Conservation (phyloP, 2,113 vertebrate genomes). For the Cranoglanis bouderius region DNA sequence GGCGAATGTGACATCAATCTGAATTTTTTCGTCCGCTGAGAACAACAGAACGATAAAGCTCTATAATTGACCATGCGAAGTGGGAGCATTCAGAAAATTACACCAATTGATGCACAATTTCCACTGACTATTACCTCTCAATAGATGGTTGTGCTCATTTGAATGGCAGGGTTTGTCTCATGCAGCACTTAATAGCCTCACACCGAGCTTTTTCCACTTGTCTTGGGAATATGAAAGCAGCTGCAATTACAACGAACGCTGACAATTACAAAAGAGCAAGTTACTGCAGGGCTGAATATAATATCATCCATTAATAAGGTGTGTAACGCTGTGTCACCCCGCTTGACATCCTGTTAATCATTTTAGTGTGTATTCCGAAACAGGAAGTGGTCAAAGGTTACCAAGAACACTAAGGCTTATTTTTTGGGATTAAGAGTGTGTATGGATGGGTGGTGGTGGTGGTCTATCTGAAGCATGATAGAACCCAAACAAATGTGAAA, state of each 20-base stretch:
- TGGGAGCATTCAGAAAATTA: constrained; percentile 35
- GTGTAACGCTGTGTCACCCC: not conserved
- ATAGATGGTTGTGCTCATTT: not conserved
- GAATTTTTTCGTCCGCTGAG: not conserved
- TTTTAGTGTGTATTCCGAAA: not conserved
- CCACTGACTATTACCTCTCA: constrained; percentile 10
- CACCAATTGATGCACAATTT: constrained; percentile 29
- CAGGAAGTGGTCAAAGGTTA: not conserved
- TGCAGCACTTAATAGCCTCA: not conserved
- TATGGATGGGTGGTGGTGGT: not conserved
- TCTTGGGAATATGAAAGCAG: constrained; percentile 13
- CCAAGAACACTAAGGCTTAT: not conserved
- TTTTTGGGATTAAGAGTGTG: not conserved
- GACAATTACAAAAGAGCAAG: not conserved
- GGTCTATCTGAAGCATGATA: not conserved
- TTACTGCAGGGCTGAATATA: not conserved
- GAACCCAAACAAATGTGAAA: constrained; percentile 41
- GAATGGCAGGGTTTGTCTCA: constrained; percentile 19
- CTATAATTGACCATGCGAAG: constrained; percentile 12
- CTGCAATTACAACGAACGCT: not conserved
- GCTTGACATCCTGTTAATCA: not conserved
- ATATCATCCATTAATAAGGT: not conserved
- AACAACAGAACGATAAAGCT: not conserved
- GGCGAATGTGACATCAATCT: not conserved
- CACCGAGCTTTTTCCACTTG: not conserved